Evolutionary conservation across 2,888 invertebrate species (phyloP).

Genomic region (Dexiosoma caninum): DNA sequence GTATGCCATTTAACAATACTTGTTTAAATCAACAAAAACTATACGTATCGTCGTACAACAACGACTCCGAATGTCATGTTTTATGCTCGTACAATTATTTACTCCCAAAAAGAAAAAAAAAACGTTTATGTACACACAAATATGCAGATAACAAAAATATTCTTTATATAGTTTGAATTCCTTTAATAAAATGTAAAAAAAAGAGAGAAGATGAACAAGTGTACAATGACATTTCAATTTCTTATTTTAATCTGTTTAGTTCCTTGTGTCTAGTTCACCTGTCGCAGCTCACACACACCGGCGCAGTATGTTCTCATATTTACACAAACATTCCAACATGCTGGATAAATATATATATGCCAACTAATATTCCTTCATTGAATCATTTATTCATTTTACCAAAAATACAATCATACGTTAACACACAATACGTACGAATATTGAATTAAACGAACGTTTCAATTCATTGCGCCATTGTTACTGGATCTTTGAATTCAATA

Average conservation of each 20-base stretch:
- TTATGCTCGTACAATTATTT: slow-evolving; percentile 44
- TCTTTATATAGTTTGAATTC: slow-evolving; percentile 34
- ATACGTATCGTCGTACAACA: background rate
- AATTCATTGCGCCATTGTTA: slow-evolving; percentile 47
- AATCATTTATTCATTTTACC: slow-evolving; percentile 17
- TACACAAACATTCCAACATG: background rate
- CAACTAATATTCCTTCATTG: slow-evolving; percentile 22
- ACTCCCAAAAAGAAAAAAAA: slow-evolving; percentile 1
- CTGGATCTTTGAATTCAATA: slow-evolving; percentile 41
- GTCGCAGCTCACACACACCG: slow-evolving; percentile 9
- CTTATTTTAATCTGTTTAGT: slow-evolving; percentile 55
- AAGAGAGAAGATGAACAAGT: too few species aligned
- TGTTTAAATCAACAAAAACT: background rate
- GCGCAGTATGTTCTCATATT: background rate
- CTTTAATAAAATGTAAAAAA: background rate
- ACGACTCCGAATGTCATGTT: slow-evolving; percentile 17
- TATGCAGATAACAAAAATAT: slow-evolving; percentile 35
- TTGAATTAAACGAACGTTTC: slow-evolving; percentile 39
- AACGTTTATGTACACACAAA: background rate
- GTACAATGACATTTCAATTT: slow-evolving; percentile 54
- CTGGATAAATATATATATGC: background rate
- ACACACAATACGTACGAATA: slow-evolving; percentile 10
- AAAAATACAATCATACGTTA: background rate
- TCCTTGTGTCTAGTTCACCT: slow-evolving; percentile 53
- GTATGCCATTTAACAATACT: slow-evolving; percentile 34